A percentile compares a stretch with the other conserved stretches of the same genome.
Conservation (phyloP, 2,797 vertebrate genomes). For the Pelodytes ibericus region DNA sequence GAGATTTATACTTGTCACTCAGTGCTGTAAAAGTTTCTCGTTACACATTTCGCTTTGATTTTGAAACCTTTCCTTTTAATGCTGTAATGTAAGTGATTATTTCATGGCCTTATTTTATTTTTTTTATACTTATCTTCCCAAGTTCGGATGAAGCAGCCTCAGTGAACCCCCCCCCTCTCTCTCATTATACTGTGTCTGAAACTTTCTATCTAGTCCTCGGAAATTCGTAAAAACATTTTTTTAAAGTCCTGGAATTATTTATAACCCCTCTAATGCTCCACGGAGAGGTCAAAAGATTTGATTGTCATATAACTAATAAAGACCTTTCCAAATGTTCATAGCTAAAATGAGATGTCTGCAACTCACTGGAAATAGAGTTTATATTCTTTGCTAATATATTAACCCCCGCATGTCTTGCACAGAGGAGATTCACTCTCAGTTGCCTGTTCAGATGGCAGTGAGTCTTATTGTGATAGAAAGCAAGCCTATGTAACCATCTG, state of each 20-base stretch:
- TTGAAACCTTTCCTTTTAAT: background rate
- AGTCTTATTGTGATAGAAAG: too few species aligned
- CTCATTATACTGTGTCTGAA: background rate
- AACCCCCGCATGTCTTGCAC: background rate
- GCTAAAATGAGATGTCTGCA: background rate
- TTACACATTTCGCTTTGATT: conserved; percentile 1
- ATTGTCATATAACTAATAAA: conserved; percentile 30
- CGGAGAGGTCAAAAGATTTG: conserved; percentile 37
- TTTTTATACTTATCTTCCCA: conserved; percentile 1
- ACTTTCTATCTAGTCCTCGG: conserved; percentile 2
- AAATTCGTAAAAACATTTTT: conserved; percentile 26
- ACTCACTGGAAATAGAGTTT: background rate
- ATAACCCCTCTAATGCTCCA: conserved; percentile 31
- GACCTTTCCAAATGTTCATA: conserved; percentile 10
- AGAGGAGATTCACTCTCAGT: background rate
- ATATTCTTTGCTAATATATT: background rate
- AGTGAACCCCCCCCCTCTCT: background rate
- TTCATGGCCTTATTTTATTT: conserved; percentile 2
- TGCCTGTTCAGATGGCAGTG: background rate
- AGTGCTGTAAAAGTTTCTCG: background rate
- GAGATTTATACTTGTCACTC: background rate
- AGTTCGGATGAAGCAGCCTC: background rate
- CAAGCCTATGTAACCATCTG: too few species aligned
- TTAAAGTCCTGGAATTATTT: conserved; percentile 48
- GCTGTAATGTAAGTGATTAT: background rate